Conservation (phyloP, 2,797 vertebrate species). For the Peromyscus nudipes region DNA sequence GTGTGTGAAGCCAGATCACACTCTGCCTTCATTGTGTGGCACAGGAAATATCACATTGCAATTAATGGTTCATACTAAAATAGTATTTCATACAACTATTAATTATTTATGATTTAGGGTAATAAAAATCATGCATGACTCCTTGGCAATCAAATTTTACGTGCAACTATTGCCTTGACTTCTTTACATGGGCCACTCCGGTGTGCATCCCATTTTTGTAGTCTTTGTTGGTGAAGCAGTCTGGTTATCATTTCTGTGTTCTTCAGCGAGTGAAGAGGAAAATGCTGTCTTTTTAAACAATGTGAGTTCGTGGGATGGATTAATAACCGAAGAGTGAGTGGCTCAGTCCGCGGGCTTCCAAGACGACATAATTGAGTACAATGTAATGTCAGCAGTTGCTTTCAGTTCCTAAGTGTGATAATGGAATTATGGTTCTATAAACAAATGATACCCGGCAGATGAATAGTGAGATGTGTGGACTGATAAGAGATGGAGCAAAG, state of each 20-base stretch:
- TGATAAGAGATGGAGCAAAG: not conserved
- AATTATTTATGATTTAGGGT: not conserved
- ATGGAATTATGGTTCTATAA: not conserved
- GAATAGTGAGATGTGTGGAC: not conserved
- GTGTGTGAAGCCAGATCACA: not conserved
- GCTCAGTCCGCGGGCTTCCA: not conserved
- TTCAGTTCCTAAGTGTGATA: not conserved
- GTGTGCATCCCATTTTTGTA: not conserved
- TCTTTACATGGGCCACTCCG: not conserved
- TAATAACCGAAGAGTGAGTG: constrained; percentile 53
- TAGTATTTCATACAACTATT: not conserved
- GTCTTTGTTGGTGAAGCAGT: constrained; percentile 45
- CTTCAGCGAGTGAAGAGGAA: constrained; percentile 6
- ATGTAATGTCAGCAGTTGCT: not conserved
- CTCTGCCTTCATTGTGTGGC: not conserved
- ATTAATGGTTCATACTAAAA: not conserved
- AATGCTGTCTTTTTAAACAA: not conserved
- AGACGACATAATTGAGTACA: not conserved
- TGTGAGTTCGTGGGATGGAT: not conserved
- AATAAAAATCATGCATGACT: not conserved
- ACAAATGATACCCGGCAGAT: not conserved
- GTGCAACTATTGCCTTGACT: not conserved
- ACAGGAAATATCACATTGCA: not conserved
- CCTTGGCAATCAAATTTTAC: not conserved
- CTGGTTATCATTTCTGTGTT: constrained; percentile 45